Conservation (phyloP, 2,888 invertebrate species). For the Protodeltote pygarga region DNA sequence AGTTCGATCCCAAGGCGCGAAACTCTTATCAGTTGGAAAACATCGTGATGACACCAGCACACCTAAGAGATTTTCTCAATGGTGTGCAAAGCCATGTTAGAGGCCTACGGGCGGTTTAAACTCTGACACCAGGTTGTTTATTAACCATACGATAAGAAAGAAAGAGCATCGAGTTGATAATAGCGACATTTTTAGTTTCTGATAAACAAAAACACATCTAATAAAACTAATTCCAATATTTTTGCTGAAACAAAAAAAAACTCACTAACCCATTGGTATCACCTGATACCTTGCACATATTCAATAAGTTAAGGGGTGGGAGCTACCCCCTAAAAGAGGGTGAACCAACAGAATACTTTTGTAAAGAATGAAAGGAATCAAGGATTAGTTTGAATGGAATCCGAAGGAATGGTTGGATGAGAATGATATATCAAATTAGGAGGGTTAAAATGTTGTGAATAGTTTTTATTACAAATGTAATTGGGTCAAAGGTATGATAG, state of each 20-base stretch:
- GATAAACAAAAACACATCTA: not conserved
- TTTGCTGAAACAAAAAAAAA: slow-evolving; percentile 18
- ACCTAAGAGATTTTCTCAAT: too few species aligned
- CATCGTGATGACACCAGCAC: too few species aligned
- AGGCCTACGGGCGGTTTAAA: too few species aligned
- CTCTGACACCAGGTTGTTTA: too few species aligned
- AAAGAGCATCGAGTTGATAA: too few species aligned
- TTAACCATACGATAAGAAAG: too few species aligned
- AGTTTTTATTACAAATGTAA: not conserved
- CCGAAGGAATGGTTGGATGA: not conserved
- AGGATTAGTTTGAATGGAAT: slow-evolving; percentile 22
- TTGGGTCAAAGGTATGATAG: too few species aligned
- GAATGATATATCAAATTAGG: slow-evolving; percentile 7
- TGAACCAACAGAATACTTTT: slow-evolving; percentile 37
- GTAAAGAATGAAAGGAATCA: slow-evolving; percentile 17
- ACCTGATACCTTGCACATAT: slow-evolving; percentile 39
- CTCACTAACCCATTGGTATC: slow-evolving; percentile 26
- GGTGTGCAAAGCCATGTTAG: too few species aligned
- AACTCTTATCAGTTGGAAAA: too few species aligned
- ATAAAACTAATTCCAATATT: slow-evolving; percentile 3
- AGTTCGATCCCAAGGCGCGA: too few species aligned
- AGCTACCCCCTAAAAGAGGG: slow-evolving; percentile 6
- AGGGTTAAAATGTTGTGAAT: not conserved
- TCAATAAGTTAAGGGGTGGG: slow-evolving; percentile 21
- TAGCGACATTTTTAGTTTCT: too few species aligned